A percentile compares a stretch with the other conserved stretches of the same genome.
Conservation (phyloP, 2,797 vertebrate species). For the Cuniculus paca region DNA sequence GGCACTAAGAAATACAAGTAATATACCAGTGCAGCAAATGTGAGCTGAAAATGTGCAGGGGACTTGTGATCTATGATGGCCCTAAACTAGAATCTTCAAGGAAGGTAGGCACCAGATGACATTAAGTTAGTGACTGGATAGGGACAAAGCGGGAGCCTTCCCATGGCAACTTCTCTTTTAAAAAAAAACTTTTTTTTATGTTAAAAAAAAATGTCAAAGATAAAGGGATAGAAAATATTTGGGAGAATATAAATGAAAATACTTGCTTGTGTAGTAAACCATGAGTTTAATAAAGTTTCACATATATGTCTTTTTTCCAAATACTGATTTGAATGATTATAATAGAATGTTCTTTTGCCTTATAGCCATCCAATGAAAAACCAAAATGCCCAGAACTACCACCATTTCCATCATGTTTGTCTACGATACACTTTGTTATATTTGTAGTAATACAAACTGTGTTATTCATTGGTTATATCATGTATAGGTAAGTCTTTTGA, state of each 20-base stretch:
- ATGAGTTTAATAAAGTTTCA: background rate
- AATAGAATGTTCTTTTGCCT: constrained; percentile 68
- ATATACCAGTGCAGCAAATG: background rate
- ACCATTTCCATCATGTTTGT: constrained; percentile 94
- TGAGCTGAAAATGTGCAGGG: background rate
- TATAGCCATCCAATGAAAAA: constrained; percentile 92
- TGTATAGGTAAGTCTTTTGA: constrained; percentile 93
- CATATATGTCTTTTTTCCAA: constrained; percentile 33
- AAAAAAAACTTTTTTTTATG: background rate
- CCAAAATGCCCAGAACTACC: constrained; percentile 95
- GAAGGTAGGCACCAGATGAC: background rate
- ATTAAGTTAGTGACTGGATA: background rate
- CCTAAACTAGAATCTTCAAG: background rate
- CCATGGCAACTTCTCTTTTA: background rate
- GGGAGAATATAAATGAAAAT: background rate
- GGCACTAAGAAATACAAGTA: background rate
- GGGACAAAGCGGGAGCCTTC: too few species aligned
- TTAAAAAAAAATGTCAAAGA: background rate
- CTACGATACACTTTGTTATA: constrained; percentile 94
- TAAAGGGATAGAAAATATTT: background rate
- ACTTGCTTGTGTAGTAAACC: background rate
- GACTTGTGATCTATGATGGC: background rate
- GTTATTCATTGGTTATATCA: constrained; percentile 95
- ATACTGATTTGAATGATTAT: background rate
- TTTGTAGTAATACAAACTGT: constrained; percentile 95